Evolutionary conservation across 1,140 invertebrate genomes (phyloP), one percentile per base, ranked within the genome.

Genomic region (Macrosteles quadrilineatus): DNA sequence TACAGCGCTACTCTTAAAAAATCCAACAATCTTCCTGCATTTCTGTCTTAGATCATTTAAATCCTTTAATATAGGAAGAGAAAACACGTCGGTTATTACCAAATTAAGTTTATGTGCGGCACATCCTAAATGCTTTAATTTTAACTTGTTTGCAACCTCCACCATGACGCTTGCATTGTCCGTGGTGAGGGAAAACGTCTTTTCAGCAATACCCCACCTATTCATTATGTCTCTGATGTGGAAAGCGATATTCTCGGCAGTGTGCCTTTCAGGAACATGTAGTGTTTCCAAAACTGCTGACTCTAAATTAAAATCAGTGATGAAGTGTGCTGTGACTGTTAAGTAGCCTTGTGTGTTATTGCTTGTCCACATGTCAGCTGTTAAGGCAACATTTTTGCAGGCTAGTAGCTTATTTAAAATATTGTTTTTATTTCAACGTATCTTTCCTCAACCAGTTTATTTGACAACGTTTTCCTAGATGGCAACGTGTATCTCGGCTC

Each of bases 1-100:
- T 3, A 67, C 30, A 4, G 66, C 23, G 30, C 66, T 67, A 23
- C 21, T 67, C 53, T 67, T 67, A 53, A 67, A 67, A 53, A 50
- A 50, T 11, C 43, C 27, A 11, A 67, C 66, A 27, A 67, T 25
- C 23, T n/a, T 50, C 66, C 3, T 17, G 66, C 53, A 25, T 11
- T 53, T 50, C 45, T 50, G 4, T 29, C 27, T 29, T 36, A 50
- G 53, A 4, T 2, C 23, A 3, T 2, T 21, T n/a, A 53, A 53
- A 50, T 47, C 27, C 21, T 45, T 29, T 21, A 53, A 21, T 12
- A 50, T 27, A 9, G 57, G 6, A 31, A 50, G 9, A 11, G 23
- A 17, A 17, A 67, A 50, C 9, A 45, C 66, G 30, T 67, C 66
- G n/a, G 40, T 19, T 1, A 50, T 45, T 25, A 53, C 66, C 19